phyloP scores from a whole-genome alignment of 2,797 vertebrate species.

The Spinus olivaceus region DNA sequence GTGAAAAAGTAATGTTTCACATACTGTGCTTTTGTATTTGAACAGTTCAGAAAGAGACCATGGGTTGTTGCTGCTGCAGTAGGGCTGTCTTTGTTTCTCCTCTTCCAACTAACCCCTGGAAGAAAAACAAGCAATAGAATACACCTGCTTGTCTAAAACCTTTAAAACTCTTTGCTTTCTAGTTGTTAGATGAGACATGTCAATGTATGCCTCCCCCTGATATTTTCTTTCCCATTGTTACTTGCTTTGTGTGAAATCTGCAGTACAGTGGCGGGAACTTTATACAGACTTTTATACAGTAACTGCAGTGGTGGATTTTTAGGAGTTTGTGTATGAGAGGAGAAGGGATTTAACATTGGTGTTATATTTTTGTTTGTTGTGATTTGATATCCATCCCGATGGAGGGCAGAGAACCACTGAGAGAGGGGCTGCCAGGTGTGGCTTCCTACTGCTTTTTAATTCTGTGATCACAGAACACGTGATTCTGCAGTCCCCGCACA shows the following conservation, averaged over 20 bases:
- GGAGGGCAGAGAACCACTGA: constrained; percentile 14
- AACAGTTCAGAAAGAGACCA: background rate
- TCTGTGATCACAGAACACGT: constrained; percentile 28
- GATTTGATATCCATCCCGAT: background rate
- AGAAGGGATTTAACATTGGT: background rate
- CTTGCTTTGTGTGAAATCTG: background rate
- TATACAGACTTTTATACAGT: background rate
- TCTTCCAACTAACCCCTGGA: background rate
- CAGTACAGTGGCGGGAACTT: background rate
- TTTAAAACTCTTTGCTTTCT: background rate
- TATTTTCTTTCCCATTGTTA: background rate
- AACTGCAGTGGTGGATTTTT: background rate
- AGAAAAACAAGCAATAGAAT: background rate
- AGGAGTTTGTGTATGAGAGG: background rate
- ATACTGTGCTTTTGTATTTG: background rate
- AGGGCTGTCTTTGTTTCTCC: background rate
- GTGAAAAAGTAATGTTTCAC: background rate
- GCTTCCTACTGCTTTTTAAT: constrained; percentile 50
- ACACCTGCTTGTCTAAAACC: background rate
- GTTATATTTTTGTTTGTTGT: background rate
- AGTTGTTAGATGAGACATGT: background rate
- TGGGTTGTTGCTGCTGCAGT: background rate
- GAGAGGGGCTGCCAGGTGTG: constrained; percentile 56
- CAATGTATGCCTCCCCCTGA: background rate
- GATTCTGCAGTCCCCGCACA: constrained; percentile 7